Percentiles rank a stretch among this genome's conserved stretches.
These are phyloP conservation scores for Drosophila ercepeae DNA, from an alignment of 1,140 invertebrate genomes.

Conservation along the genomic window DNA sequence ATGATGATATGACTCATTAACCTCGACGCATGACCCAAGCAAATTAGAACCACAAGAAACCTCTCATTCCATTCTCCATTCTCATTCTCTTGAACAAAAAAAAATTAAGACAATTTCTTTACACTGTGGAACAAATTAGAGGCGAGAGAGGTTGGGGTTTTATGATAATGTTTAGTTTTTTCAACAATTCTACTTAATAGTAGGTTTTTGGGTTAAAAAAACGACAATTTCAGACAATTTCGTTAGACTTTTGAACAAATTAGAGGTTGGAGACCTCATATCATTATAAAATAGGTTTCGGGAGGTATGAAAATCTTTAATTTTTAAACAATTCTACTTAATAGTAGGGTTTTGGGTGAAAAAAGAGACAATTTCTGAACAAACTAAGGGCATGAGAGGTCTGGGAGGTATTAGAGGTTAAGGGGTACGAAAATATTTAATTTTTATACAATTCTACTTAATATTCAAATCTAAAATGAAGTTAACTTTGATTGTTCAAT, in stretches of 20 bases:
- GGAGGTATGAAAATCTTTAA: background rate
- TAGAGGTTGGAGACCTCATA: too few relatives aligned
- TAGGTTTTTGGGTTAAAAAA: too few relatives aligned
- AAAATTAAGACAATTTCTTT: constrained; percentile 33
- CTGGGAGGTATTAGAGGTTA: too few relatives aligned
- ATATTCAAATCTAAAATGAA: too few relatives aligned
- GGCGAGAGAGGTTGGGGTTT: background rate
- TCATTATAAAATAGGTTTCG: background rate
- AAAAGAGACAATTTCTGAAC: too few relatives aligned
- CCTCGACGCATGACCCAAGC: constrained; percentile 79
- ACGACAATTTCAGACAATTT: too few relatives aligned
- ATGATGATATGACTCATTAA: constrained; percentile 82
- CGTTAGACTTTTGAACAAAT: background rate
- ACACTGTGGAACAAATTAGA: constrained; percentile 18
- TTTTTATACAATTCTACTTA: too few relatives aligned
- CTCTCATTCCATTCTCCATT: constrained; percentile 22
- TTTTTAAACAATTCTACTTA: background rate
- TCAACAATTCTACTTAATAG: background rate
- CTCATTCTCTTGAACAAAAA: too few relatives aligned
- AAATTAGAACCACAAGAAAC: constrained; percentile 68
- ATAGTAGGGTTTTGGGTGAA: too few relatives aligned
- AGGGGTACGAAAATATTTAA: too few relatives aligned
- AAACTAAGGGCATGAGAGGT: too few relatives aligned
- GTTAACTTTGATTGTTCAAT: too few relatives aligned
- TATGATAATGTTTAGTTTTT: background rate